A percentile compares a stretch with the other conserved stretches of the same genome.
These are phyloP conservation scores for Riptortus pedestris DNA, from an alignment of 1,140 invertebrate species.

Conservation along the genomic window DNA sequence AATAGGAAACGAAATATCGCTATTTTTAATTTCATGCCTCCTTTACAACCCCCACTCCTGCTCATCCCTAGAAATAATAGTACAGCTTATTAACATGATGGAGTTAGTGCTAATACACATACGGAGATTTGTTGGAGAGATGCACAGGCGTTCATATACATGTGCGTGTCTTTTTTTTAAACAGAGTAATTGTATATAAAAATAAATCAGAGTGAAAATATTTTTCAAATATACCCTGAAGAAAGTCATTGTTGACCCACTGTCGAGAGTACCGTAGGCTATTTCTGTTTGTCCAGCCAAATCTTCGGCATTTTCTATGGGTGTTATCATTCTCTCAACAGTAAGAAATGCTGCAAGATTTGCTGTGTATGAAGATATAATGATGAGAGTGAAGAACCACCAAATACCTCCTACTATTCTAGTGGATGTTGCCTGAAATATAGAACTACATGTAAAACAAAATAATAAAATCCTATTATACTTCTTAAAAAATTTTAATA, in stretches of 20 bases:
- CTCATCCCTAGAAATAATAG: too few species aligned
- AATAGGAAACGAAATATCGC: too few species aligned
- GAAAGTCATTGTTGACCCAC: conserved; percentile 71
- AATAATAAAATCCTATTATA: background rate
- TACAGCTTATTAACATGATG: too few species aligned
- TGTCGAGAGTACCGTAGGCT: conserved; percentile 64
- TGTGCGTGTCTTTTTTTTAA: too few species aligned
- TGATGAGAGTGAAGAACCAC: conserved; percentile 85
- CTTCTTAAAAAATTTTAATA: conserved; percentile 14
- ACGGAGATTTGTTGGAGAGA: too few species aligned
- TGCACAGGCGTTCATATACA: too few species aligned
- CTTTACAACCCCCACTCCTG: too few species aligned
- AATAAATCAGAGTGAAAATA: too few species aligned
- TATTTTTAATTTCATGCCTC: too few species aligned
- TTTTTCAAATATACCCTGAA: conserved; percentile 67
- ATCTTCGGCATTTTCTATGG: conserved; percentile 75
- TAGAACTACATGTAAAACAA: background rate
- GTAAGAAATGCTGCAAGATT: conserved; percentile 81
- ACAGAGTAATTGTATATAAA: too few species aligned
- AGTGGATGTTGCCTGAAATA: conserved; percentile 52
- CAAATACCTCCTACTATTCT: conserved; percentile 67
- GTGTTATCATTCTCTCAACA: conserved; percentile 73
- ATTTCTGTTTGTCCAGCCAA: conserved; percentile 74
- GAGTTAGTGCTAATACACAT: too few species aligned
- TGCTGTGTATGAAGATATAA: conserved; percentile 81